Evolutionary conservation across 2,888 invertebrate species (phyloP), one percentile per base, ranked within the genome.

Genomic region (Macropis europaea): DNA sequence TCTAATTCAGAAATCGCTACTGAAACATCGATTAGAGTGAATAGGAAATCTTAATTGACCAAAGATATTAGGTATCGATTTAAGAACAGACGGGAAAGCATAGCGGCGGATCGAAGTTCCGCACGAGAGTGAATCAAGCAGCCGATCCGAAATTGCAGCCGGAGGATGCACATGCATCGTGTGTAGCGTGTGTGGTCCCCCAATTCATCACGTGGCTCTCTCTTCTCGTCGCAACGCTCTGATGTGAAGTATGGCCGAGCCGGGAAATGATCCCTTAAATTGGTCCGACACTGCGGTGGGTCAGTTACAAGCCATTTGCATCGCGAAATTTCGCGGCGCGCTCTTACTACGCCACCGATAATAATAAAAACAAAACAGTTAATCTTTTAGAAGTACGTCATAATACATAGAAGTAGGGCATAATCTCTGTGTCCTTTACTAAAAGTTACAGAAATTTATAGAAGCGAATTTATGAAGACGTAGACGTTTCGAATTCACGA

Each of bases 221-320:
- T 79, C 76, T 64, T 66, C 63, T 79, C 84, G 84, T 85, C 84
- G 86, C 85, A 84, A 84, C 86, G 86, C 81, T 86, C 84, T 85
- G 87, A 86, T 83, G 82, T 82, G 83, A 80, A 75, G 80, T 83
- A 86, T 80, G 79, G 82, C 81, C 79, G 81, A 76, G 81, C 81
- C 73, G 81, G 86, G 87, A 88, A 88, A 88, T 85, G 88, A 86
- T 85, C 87, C 88, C 84, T 88, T 87, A 88, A 88, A 88, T 88
- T 88, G 87, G 88, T 79, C 85, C 82, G 70, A 83, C 86, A 77
- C 86, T 85, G 88, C 86, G 88, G 88, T 88, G 88, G 88, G 88
- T 86, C 86, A 86, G 86, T 85, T 80, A 83, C 85, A 82, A 82
- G 72, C 79, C 86, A 86, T 86, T 86, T 84, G 79, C 84, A 71